phyloP scores from a whole-genome alignment of 35 echinoderm and acorn worm species.

The Patiria miniata region DNA sequence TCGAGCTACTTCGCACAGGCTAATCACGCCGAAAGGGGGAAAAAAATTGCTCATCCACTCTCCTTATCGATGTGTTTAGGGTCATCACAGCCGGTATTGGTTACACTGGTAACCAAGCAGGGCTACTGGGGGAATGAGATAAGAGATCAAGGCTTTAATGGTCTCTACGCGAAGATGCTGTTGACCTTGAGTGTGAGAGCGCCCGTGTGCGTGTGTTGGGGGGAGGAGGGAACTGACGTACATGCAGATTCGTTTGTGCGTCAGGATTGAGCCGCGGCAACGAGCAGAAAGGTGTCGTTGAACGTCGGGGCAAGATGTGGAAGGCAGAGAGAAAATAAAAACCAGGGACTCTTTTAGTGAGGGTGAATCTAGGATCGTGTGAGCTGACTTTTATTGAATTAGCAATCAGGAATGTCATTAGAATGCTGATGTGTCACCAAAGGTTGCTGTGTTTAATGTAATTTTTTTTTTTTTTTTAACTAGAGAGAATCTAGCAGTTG shows the following conservation, averaged over 20 bases:
- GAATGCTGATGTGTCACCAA: neutral
- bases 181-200: neutral
- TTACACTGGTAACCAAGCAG: conserved; percentile 1
- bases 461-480: too few species aligned
- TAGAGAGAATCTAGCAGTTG: too few species aligned
- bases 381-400: neutral
- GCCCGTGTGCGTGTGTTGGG: too few species aligned
- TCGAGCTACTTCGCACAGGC: too few species aligned
- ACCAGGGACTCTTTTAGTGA: neutral
- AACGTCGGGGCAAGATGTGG: neutral
- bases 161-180: neutral
- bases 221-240: conserved; percentile 6
- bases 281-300: neutral
- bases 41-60: too few species aligned
- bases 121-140: neutral
- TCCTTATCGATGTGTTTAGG: neutral
- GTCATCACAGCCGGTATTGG: neutral
- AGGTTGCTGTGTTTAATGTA: too few species aligned
- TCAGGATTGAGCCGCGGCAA: neutral
- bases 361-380: neutral
- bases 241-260: conserved; percentile 23
- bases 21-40: too few species aligned
- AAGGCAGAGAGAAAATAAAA: neutral
- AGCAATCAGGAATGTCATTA: conserved; percentile 7
- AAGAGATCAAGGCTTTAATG: conserved; percentile 2